Conservation (phyloP, 2,797 vertebrate genomes). For the Glyptemys insculpta region DNA sequence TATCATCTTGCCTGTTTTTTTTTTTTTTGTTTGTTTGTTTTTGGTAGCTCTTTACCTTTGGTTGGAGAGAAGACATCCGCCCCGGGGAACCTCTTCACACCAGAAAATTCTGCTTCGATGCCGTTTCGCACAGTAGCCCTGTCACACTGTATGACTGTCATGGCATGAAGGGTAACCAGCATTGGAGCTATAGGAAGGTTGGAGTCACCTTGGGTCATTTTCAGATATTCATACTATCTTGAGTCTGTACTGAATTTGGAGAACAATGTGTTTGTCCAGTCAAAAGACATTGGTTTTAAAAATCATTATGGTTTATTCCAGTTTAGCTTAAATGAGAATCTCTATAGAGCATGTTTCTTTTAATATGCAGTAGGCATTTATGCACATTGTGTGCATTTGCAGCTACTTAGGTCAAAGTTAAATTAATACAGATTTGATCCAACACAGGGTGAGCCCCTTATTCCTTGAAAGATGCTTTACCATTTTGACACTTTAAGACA, state of each 20-base stretch:
- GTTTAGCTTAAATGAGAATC: constrained; percentile 1
- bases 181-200: constrained; percentile 91
- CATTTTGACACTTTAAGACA: not conserved
- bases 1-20: not conserved
- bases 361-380: not conserved
- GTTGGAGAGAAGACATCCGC: constrained; percentile 92
- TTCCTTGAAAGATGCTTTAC: constrained; percentile 62
- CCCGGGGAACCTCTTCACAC: constrained; percentile 91
- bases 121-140: constrained; percentile 85
- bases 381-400: not conserved
- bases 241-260: not conserved
- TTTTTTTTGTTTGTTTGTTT: constrained; percentile 32
- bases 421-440: constrained; percentile 53
- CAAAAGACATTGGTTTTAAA: constrained; percentile 1
- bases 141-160: constrained; percentile 93
- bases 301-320: not conserved
- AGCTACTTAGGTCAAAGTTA: constrained; percentile 59
- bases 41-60: constrained; percentile 91
- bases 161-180: constrained; percentile 92
- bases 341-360: constrained; percentile 15
- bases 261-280: not conserved
- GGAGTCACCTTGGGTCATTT: constrained; percentile 37
- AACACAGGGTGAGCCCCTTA: constrained; percentile 40
- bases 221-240: not conserved
- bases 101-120: constrained; percentile 90